Conservation (phyloP, 1,140 invertebrate species). For the Leptinotarsa texana region DNA sequence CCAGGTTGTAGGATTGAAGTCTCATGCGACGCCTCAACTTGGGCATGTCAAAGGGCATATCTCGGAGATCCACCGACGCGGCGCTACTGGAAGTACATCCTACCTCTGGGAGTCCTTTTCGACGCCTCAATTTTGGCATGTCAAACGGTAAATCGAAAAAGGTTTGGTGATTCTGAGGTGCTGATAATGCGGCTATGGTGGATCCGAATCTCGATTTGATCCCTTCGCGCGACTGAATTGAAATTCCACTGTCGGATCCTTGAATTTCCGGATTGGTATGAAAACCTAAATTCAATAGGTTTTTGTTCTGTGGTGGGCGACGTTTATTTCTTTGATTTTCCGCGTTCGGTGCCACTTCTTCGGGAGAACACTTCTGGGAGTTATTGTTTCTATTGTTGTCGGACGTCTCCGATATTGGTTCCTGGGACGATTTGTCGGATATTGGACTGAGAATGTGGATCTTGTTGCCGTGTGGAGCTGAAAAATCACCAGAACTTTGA, state of each 20-base stretch:
- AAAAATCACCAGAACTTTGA: slow-evolving; percentile 65
- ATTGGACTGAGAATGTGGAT: slow-evolving; percentile 85
- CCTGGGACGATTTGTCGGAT: slow-evolving; percentile 87
- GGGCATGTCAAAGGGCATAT: slow-evolving; percentile 88
- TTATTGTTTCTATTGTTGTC: slow-evolving; percentile 79
- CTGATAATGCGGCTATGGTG: slow-evolving; percentile 39
- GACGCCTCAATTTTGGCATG: slow-evolving; percentile 83
- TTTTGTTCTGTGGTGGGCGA: slow-evolving; percentile 73
- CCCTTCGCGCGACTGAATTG: slow-evolving; percentile 76
- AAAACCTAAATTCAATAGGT: slow-evolving; percentile 71
- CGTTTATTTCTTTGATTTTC: slow-evolving; percentile 63
- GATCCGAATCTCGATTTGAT: slow-evolving; percentile 67
- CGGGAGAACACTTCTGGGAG: slow-evolving; percentile 71
- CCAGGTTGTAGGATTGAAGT: slow-evolving; percentile 59
- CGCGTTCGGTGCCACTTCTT: slow-evolving; percentile 55
- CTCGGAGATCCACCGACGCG: slow-evolving; percentile 74
- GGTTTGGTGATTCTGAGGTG: slow-evolving; percentile 58
- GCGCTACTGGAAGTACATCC: slow-evolving; percentile 72
- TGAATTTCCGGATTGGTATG: slow-evolving; percentile 74
- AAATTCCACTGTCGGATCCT: slow-evolving; percentile 84
- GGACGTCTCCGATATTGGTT: slow-evolving; percentile 76
- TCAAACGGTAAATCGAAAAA: slow-evolving; percentile 81
- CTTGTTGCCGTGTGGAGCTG: slow-evolving; percentile 67
- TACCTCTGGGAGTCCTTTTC: slow-evolving; percentile 65
- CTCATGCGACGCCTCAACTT: slow-evolving; percentile 75